Evolutionary conservation across 2,888 invertebrate species (phyloP), one percentile per base, ranked within the genome.

Genomic region (Neocrepidodera transversa): DNA sequence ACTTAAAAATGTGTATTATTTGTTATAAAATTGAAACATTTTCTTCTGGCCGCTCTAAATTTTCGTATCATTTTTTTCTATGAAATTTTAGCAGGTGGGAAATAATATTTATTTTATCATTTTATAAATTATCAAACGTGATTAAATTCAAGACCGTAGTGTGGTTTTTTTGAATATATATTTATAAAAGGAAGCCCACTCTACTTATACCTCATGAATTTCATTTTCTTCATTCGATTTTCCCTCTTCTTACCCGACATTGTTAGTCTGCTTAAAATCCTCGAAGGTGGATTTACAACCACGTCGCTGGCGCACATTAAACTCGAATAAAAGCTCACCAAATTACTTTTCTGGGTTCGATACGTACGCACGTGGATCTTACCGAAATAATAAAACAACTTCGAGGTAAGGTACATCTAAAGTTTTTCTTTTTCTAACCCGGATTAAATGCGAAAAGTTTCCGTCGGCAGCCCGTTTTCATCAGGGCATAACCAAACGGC

Each of bases 381-480:
- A 36, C 32, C 26, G 48, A 57, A 62, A 62, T 59, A 62, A 53
- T 57, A 62, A 61, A 62, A 56, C 49, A 62, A 53, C 42, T 43
- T 45, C 40, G 50, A 38, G 58, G 45, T 28, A 45, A 43, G 58
- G 47, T 45, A 45, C 26, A 43, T 51, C 58, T 30, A 60, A 64
- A 48, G 47, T 65, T 60, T n/a, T 61, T 55, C 54, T 51, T 57
- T 58, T 62, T 60, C 35, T 52, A 60, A 64, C 62, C 48, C 35
- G 53, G 60, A 60, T 64, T 64, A 60, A 62, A 64, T 62, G 60
- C 53, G 52, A 50, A 64, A 64, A 64, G 42, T 64, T 64, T 58
- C 18, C 38, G 43, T n/a, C 17, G 38, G 23, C 18, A 35, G 30
- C 55, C 26, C 35, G 51, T 59, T 62, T 60, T 62, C 60, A 58